A percentile compares a stretch with the other conserved stretches of the same genome.
phyloP scores from a whole-genome alignment of 2,797 vertebrate genomes.

The Rhinichthys osculus region DNA sequence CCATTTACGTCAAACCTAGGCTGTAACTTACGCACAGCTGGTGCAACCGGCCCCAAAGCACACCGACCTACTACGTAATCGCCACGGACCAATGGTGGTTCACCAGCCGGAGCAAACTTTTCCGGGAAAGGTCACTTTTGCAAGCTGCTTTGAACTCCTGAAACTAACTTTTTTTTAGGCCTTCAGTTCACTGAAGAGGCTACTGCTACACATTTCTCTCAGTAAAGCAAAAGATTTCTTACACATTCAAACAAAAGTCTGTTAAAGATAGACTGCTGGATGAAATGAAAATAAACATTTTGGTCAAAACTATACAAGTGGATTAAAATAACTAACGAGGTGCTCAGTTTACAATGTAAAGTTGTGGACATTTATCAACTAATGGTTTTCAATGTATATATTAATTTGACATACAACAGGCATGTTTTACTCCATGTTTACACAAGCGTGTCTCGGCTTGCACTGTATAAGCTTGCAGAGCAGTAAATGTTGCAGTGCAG shows the following conservation, averaged over 20 bases:
- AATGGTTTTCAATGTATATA: neutral
- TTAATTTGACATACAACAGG: neutral
- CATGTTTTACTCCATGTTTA: slow-evolving; percentile 11
- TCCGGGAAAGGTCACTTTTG: no score
- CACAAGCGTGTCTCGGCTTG: neutral
- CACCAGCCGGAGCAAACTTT: neutral
- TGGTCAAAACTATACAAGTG: neutral
- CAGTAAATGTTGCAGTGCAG: neutral
- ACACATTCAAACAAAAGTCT: neutral
- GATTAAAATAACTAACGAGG: neutral
- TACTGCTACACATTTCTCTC: neutral
- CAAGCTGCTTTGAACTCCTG: no score
- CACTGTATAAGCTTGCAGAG: neutral
- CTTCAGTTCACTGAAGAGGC: neutral
- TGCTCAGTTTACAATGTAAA: neutral
- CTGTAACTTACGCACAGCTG: no score
- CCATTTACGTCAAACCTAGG: no score
- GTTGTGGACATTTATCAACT: neutral
- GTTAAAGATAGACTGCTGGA: neutral
- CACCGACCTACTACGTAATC: neutral
- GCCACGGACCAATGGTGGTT: neutral
- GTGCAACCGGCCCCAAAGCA: no score
- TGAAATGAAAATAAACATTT: neutral
- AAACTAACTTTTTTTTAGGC: no score
- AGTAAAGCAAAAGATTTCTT: neutral